Conservation (phyloP, 2,113 vertebrate genomes). For the Brevimyrus niger region DNA sequence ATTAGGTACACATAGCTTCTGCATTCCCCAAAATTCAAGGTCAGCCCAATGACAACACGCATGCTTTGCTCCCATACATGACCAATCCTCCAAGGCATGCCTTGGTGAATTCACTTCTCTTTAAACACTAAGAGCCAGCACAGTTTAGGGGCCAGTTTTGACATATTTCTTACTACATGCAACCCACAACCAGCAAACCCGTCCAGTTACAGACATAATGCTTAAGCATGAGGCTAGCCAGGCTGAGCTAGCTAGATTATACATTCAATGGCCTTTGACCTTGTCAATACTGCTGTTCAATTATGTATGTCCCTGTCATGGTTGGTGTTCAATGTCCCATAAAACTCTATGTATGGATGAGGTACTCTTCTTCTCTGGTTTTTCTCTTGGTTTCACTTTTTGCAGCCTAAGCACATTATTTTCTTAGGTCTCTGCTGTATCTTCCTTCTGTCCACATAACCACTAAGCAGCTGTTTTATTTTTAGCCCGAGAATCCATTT, state of each 20-base stretch:
- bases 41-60: not conserved
- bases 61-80: not conserved
- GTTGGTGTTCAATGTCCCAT: not conserved
- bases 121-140: not conserved
- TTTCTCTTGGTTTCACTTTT: not conserved
- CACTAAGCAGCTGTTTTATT: not conserved
- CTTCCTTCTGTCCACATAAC: not conserved
- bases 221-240: not conserved
- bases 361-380: not conserved
- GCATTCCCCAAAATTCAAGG: not conserved
- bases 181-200: not conserved
- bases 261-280: not conserved
- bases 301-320: not conserved
- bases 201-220: not conserved
- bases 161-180: not conserved
- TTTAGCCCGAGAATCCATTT: not conserved
- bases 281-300: not conserved
- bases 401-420: not conserved
- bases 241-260: not conserved
- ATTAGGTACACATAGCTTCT: not conserved
- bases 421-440: not conserved
- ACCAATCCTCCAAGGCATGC: not conserved
- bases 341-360: not conserved
- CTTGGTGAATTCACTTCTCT: not conserved
- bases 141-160: not conserved